These are phyloP conservation scores for Diplolepis rosae DNA, from an alignment of 2,888 invertebrate genomes.

Conservation along the genomic window DNA sequence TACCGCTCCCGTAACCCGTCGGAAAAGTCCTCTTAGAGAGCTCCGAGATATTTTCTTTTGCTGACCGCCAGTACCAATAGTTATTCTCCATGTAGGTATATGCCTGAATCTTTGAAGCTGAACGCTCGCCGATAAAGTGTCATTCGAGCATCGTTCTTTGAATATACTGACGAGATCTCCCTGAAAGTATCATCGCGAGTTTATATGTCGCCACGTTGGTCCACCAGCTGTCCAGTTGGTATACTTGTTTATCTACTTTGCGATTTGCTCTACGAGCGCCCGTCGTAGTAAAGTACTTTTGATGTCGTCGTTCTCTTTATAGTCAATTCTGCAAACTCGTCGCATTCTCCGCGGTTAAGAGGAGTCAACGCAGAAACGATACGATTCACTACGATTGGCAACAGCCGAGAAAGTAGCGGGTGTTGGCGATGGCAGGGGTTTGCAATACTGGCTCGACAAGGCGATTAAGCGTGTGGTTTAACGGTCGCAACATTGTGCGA, in stretches of 20 bases:
- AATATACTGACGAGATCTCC: conserved; percentile 24
- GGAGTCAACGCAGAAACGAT: neutral
- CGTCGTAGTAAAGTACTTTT: conserved; percentile 22
- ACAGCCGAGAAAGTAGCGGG: conserved; percentile 43
- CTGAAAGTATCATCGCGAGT: conserved; percentile 9
- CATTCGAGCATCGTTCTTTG: conserved; percentile 9
- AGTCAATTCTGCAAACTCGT: conserved; percentile 34
- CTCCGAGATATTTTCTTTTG: conserved; percentile 4
- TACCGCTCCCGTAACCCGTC: conserved; percentile 5
- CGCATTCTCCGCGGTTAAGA: conserved; percentile 1
- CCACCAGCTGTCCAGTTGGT: conserved; percentile 5
- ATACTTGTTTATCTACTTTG: conserved; percentile 25
- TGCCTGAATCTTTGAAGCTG: neutral
- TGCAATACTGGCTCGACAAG: conserved; percentile 50
- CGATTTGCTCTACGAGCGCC: conserved; percentile 16
- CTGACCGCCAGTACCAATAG: conserved; percentile 11
- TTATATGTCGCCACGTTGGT: conserved; percentile 17
- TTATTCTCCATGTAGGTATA: conserved; percentile 14
- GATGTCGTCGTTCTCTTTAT: conserved; percentile 28
- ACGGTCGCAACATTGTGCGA: conserved; percentile 45
- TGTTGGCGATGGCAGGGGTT: conserved; percentile 33
- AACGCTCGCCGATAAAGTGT: conserved; percentile 12
- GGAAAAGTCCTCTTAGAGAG: conserved; percentile 17
- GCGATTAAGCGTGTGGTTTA: conserved; percentile 51
- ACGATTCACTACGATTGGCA: conserved; percentile 29